phyloP scores from a whole-genome alignment of 2,113 vertebrate genomes.

The Pachyramphus minor region DNA sequence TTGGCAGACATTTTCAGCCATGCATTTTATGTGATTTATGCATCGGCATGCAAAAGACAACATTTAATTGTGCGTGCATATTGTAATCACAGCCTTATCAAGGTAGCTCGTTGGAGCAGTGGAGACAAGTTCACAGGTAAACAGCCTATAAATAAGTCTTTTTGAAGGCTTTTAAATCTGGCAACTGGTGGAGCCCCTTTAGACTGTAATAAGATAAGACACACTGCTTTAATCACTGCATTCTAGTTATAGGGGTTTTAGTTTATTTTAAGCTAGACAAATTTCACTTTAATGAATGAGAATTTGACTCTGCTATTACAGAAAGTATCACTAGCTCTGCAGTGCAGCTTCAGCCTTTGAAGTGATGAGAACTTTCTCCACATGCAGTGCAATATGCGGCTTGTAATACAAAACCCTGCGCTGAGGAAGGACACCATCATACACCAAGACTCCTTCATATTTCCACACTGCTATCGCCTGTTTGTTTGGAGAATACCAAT shows the following conservation, averaged over 20 bases:
- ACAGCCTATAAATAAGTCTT: not conserved
- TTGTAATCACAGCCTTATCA: not conserved
- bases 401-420: accelerated
- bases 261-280: not conserved
- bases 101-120: not conserved
- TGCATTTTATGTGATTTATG: not conserved
- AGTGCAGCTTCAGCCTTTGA: not conserved
- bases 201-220: not conserved
- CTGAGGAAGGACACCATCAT: not conserved
- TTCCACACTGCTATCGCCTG: not conserved
- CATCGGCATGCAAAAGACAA: not conserved
- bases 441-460: too few species aligned
- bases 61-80: accelerated
- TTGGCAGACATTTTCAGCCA: not conserved
- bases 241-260: not conserved
- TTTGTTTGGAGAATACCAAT: not conserved
- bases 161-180: not conserved
- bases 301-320: not conserved
- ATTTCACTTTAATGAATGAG: not conserved
- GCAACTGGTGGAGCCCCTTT: not conserved
- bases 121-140: not conserved
- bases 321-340: not conserved
- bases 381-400: accelerated
- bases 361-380: not conserved
- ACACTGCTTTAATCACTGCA: not conserved